Conservation (phyloP, 2,888 invertebrate species). For the Acanthosoma haemorrhoidale region DNA sequence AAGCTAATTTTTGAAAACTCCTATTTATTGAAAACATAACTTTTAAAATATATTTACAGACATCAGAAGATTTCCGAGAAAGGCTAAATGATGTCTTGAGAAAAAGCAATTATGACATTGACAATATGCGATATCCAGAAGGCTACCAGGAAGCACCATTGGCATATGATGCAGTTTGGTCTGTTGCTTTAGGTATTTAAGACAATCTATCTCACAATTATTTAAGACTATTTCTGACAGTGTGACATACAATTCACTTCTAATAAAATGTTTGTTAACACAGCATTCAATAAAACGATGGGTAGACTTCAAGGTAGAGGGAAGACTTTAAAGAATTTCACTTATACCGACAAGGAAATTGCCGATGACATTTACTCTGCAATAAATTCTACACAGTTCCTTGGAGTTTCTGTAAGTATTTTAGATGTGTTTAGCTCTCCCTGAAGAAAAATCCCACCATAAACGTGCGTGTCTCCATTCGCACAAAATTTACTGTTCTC, state of each 20-base stretch:
- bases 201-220: not conserved
- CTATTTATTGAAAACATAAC: not conserved
- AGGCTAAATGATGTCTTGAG: conserved; percentile 76
- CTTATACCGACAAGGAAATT: conserved; percentile 90
- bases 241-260: too few species aligned
- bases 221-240: not conserved
- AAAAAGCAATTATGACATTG: conserved; percentile 77
- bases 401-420: conserved; percentile 89
- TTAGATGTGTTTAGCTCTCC: too few species aligned
- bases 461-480: too few species aligned
- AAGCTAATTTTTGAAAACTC: too few species aligned
- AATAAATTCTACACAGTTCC: conserved; percentile 96
- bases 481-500: too few species aligned
- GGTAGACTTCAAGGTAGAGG: conserved; percentile 73
- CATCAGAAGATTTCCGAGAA: conserved; percentile 82
- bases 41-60: conserved; percentile 47
- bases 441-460: too few species aligned
- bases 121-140: conserved; percentile 79
- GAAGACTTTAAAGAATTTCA: conserved; percentile 87
- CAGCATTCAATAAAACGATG: conserved; percentile 96
- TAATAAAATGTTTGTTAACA: too few species aligned
- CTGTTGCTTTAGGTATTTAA: conserved; percentile 76
- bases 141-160: conserved; percentile 97
- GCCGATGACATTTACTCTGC: conserved; percentile 94
- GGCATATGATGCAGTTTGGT: conserved; percentile 99